phyloP scores from a whole-genome alignment of 2,113 vertebrate genomes.

The Pelusios castaneus region DNA sequence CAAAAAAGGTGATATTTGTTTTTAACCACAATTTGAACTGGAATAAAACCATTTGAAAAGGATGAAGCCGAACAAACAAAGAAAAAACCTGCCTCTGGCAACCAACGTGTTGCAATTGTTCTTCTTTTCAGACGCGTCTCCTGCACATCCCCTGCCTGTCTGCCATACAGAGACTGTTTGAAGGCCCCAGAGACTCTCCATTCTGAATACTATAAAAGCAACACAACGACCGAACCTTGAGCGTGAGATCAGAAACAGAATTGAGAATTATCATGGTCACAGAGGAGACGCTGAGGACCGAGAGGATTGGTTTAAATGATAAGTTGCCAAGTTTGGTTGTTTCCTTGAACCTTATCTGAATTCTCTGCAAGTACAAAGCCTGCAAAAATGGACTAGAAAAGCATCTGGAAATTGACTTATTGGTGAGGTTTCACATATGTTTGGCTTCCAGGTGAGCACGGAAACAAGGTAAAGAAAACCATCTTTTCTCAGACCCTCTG shows the following conservation, averaged over 20 bases:
- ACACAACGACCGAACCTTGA: background rate
- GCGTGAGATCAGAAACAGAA: background rate
- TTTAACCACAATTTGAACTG: background rate
- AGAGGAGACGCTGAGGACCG: background rate
- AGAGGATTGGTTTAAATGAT: constrained; percentile 1
- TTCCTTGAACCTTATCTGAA: background rate
- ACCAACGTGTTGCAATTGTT: background rate
- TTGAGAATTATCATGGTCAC: constrained; percentile 1
- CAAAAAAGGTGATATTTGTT: constrained; percentile 30
- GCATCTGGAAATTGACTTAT: background rate
- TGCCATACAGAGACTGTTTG: background rate
- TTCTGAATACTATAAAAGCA: background rate
- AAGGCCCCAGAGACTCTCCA: background rate
- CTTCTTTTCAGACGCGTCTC: constrained; percentile 5
- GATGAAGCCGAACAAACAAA: constrained; percentile 32
- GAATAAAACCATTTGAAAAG: too few relatives aligned
- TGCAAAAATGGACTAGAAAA: background rate
- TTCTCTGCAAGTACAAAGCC: background rate
- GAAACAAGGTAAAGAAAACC: background rate
- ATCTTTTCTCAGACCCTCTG: background rate
- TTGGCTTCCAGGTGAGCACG: background rate
- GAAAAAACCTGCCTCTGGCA: constrained; percentile 37
- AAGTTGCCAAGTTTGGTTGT: background rate
- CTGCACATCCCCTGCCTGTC: background rate
- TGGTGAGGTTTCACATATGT: background rate